Conservation (phyloP, 2,888 invertebrate genomes). For the Papilio demoleus region DNA sequence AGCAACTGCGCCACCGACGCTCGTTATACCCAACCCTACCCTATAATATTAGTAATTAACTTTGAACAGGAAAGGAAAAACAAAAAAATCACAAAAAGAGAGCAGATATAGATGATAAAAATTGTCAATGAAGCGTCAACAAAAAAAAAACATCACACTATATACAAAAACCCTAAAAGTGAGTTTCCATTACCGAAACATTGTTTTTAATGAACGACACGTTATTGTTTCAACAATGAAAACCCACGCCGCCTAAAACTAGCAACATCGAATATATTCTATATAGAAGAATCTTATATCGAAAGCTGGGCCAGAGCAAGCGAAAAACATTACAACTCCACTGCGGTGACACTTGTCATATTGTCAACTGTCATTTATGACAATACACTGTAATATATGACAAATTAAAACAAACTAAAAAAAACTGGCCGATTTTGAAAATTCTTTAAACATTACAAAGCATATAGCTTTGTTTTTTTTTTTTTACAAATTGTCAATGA, state of each 20-base stretch:
- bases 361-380: too few species aligned
- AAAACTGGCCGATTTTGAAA: too few species aligned
- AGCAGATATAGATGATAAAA: conserved; percentile 3
- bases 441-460: too few species aligned
- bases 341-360: background rate
- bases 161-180: conserved; percentile 28
- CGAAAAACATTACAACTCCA: background rate
- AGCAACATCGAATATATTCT: conserved; percentile 39
- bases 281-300: conserved; percentile 17
- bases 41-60: too few species aligned
- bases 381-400: too few species aligned
- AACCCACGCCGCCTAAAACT: conserved; percentile 15
- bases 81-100: background rate
- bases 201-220: background rate
- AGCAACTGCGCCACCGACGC: too few species aligned
- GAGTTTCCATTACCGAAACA: background rate
- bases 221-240: background rate
- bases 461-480: too few species aligned
- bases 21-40: too few species aligned
- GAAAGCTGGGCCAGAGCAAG: conserved; percentile 29
- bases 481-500: too few species aligned
- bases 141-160: conserved; percentile 26
- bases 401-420: too few species aligned
- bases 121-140: conserved; percentile 28
- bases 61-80: too few species aligned